A percentile compares a stretch with the other conserved stretches of the same genome.
Evolutionary conservation across 2,888 invertebrate genomes (phyloP).

Genomic region (Oconnorella tubifera): DNA sequence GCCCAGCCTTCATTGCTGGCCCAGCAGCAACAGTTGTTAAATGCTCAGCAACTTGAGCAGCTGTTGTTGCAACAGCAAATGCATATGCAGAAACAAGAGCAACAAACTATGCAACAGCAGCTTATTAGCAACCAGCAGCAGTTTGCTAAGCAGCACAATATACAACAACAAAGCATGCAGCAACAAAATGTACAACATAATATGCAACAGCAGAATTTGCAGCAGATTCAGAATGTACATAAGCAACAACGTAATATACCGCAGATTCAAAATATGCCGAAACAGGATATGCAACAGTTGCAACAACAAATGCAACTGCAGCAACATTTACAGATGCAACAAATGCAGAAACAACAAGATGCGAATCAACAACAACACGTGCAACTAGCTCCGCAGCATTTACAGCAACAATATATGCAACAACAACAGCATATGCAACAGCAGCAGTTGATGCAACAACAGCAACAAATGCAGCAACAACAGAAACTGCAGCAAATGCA

Average conservation of each 20-base stretch:
- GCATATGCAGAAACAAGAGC: not conserved
- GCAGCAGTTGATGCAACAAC: not conserved
- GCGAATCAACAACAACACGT: not conserved
- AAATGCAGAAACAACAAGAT: slow-evolving; percentile 1
- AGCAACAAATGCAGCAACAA: not conserved
- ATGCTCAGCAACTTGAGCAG: slow-evolving; percentile 16
- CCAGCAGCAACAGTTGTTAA: slow-evolving; percentile 29
- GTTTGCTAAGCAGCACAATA: too few relatives aligned
- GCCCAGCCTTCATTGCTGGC: slow-evolving; percentile 34
- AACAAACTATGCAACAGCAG: not conserved
- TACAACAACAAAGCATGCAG: too few relatives aligned
- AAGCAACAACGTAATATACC: slow-evolving; percentile 27
- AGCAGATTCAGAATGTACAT: slow-evolving; percentile 1
- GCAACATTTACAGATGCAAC: slow-evolving; percentile 8
- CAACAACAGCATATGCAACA: not conserved
- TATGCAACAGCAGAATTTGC: not conserved
- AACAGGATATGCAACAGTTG: slow-evolving; percentile 4
- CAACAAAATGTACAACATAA: not conserved
- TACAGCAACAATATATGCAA: not conserved
- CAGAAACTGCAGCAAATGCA: not conserved
- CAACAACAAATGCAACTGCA: slow-evolving; percentile 11
- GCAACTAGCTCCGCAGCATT: not conserved
- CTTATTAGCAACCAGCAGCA: too few relatives aligned
- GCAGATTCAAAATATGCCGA: slow-evolving; percentile 16
- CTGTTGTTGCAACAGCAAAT: slow-evolving; percentile 33